Evolutionary conservation across 1,140 invertebrate genomes (phyloP).

Genomic region (Drosophila virilis): DNA sequence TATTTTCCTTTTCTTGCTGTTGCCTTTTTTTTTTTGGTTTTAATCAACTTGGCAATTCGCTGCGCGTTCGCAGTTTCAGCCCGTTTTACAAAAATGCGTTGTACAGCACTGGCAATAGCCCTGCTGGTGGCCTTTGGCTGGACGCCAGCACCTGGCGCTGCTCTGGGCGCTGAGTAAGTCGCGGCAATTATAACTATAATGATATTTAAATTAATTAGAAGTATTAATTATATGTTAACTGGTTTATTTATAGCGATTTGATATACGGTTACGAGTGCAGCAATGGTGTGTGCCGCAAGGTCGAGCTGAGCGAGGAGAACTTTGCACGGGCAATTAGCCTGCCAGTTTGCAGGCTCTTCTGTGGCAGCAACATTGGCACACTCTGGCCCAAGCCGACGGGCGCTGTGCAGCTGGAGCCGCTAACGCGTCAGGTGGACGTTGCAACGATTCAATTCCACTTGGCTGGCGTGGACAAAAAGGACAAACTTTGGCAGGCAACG

Average conservation of each 20-base stretch:
- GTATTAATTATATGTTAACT: background rate
- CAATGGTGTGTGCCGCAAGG: slow-evolving; percentile 86
- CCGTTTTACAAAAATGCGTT: slow-evolving; percentile 33
- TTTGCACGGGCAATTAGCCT: slow-evolving; percentile 85
- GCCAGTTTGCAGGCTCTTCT: slow-evolving; percentile 88
- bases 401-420: slow-evolving; percentile 85
- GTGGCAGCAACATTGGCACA: slow-evolving; percentile 86
- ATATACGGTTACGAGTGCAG: slow-evolving; percentile 86
- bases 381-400: slow-evolving; percentile 91
- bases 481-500: slow-evolving; percentile 62
- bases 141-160: slow-evolving; percentile 22
- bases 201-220: background rate
- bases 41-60: slow-evolving; percentile 31
- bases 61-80: slow-evolving; percentile 2
- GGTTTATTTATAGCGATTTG: slow-evolving; percentile 48
- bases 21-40: background rate
- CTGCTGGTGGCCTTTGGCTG: slow-evolving; percentile 49
- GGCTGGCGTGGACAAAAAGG: slow-evolving; percentile 35
- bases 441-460: slow-evolving; percentile 58
- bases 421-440: slow-evolving; percentile 87
- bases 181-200: background rate
- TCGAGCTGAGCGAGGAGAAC: slow-evolving; percentile 84
- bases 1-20: slow-evolving; percentile 28
- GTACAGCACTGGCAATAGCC: slow-evolving; percentile 31
- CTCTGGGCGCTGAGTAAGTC: slow-evolving; percentile 56